These are phyloP conservation scores for Anhinga rufa DNA, from an alignment of 2,113 vertebrate genomes.

Conservation along the genomic window DNA sequence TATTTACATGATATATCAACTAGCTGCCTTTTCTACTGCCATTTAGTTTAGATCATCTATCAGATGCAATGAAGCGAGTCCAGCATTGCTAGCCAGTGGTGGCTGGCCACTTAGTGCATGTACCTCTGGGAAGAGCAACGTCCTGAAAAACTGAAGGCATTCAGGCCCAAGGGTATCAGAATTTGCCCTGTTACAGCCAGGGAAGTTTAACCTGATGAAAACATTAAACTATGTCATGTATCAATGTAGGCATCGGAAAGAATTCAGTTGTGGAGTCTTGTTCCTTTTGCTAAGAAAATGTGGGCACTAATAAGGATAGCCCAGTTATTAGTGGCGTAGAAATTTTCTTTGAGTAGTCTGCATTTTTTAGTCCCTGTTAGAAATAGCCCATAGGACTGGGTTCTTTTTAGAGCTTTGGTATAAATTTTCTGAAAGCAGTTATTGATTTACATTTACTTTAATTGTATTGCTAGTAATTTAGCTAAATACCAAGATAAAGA, in stretches of 20 bases:
- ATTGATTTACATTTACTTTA: neutral
- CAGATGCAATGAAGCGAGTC: neutral
- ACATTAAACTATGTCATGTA: neutral
- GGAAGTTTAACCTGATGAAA: neutral
- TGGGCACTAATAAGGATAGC: neutral
- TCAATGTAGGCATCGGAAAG: neutral
- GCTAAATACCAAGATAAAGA: neutral
- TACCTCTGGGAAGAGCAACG: neutral
- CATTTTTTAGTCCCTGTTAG: neutral
- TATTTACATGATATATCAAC: neutral
- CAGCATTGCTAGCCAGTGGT: accelerated
- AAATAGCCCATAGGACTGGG: neutral
- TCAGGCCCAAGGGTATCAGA: neutral
- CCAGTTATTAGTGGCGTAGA: neutral
- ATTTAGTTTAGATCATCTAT: neutral
- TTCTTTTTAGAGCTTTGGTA: neutral
- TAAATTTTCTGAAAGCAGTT: neutral
- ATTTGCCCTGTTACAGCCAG: neutral
- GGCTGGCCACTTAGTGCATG: neutral
- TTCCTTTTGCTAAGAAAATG: neutral
- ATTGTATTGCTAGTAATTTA: neutral
- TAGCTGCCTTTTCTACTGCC: neutral
- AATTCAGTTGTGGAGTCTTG: neutral
- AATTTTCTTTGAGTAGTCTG: neutral
- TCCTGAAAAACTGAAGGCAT: neutral